These are phyloP conservation scores for Ophonus ardosiacus DNA, from an alignment of 2,888 invertebrate species.

Conservation along the genomic window DNA sequence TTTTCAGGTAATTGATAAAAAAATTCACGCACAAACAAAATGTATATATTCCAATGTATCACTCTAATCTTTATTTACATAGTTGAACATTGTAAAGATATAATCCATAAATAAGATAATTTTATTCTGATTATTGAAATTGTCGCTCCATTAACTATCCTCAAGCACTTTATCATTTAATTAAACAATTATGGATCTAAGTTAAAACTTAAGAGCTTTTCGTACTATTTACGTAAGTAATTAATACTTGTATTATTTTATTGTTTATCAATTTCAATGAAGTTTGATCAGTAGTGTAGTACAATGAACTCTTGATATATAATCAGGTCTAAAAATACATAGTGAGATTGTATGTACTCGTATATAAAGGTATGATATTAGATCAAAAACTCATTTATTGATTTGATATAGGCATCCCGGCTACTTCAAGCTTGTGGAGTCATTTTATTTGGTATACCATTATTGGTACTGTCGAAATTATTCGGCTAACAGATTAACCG, in stretches of 20 bases:
- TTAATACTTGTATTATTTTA: constrained; percentile 5
- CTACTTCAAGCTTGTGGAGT: no score
- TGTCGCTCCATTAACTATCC: background rate
- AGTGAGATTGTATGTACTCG: background rate
- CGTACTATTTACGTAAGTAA: background rate
- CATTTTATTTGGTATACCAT: no score
- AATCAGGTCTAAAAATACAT: constrained; percentile 29
- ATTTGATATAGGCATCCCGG: no score
- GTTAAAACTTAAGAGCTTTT: background rate
- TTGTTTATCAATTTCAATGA: background rate
- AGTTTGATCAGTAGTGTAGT: background rate
- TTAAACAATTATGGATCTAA: background rate
- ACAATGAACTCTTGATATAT: constrained; percentile 27
- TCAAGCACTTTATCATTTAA: background rate
- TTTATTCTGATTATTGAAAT: constrained; percentile 43
- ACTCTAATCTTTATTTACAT: constrained; percentile 56
- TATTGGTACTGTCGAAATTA: no score
- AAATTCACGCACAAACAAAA: constrained; percentile 57
- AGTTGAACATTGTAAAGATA: constrained; percentile 39
- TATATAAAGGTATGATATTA: background rate
- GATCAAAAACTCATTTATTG: background rate
- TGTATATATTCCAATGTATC: constrained; percentile 56
- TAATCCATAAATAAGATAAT: constrained; percentile 55
- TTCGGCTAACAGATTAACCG: no score
- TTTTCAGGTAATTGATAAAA: constrained; percentile 50